Percentiles rank a stretch among this genome's conserved stretches.
These are phyloP conservation scores for Hypotaenidia philippensis DNA, from an alignment of 2,797 vertebrate genomes.

Conservation along the genomic window DNA sequence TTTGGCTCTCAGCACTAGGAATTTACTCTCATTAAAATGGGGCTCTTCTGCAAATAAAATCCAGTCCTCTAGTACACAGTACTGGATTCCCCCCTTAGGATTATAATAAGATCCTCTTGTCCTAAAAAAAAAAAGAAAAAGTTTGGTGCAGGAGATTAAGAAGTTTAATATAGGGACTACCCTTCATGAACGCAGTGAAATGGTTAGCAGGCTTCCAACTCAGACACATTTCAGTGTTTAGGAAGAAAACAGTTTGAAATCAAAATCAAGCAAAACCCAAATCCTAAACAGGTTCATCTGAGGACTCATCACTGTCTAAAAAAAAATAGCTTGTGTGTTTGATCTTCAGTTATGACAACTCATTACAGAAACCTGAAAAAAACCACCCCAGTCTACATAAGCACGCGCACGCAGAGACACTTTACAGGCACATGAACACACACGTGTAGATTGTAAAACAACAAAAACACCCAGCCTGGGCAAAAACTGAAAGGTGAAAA, in stretches of 20 bases:
- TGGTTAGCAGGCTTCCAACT: not conserved
- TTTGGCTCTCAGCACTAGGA: constrained; percentile 60
- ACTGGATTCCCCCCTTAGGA: not conserved
- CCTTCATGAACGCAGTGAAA: not conserved
- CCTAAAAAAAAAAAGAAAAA: not conserved
- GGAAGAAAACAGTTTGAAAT: not conserved
- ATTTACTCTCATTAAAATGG: constrained; percentile 42
- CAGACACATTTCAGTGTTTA: not conserved
- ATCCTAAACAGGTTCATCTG: not conserved
- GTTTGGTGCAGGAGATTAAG: not conserved
- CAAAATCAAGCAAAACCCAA: constrained; percentile 8
- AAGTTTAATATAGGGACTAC: not conserved
- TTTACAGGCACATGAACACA: not conserved
- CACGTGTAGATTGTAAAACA: not conserved
- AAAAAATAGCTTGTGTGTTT: constrained; percentile 15
- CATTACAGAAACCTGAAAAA: not conserved
- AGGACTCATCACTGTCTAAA: constrained; percentile 2
- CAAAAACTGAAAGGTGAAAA: not conserved
- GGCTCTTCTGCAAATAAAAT: constrained; percentile 34
- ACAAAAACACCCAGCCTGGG: not conserved
- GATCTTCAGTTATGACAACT: not conserved
- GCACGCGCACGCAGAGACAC: not conserved
- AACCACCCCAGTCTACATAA: not conserved
- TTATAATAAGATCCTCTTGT: constrained; percentile 16
- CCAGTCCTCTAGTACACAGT: not conserved